Evolutionary conservation across 2,888 invertebrate genomes (phyloP), one percentile per base, ranked within the genome.

Genomic region (Ennomos quercinarius): DNA sequence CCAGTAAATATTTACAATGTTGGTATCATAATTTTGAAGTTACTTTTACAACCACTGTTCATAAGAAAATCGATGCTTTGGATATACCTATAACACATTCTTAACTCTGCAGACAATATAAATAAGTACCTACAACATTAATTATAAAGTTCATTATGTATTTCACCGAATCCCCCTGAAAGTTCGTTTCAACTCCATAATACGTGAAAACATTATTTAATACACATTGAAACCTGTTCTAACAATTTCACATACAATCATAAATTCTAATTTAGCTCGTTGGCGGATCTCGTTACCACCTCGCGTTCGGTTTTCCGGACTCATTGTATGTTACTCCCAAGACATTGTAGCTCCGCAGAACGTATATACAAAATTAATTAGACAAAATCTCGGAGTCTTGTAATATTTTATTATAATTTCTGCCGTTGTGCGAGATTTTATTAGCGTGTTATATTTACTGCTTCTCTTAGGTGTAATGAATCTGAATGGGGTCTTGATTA

Each of bases 391-490:
- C 79, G 81, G 78, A 82, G 74, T 86, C 89, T 84, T 84, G 87
- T 90, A 87, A 91, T 91, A 90, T 91, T 91, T 91, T 91, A 91
- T 89, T 91, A 92, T 90, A 89, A 91, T 89, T 89, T 89, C 84
- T 84, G 83, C 80, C 83, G 84, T 83, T 85, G 80, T 78, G 68
- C 73, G 78, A 84, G 85, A 83, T 89, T 91, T 91, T 91, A 91
- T 86, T 88, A 89, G 79, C 82, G 77, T 75, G 81, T 85, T 83
- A 84, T 90, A 91, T 91, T 91, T 89, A 91, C 91, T 87, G 82
- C 89, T 86, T 83, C 86, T 80, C 81, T 77, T 74, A 73, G 71
- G 81, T 83, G 77, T 86, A 84, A 85, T 84, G 86, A 81, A 87
- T 87, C 83, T 87, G 88, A 91, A 91, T 89, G 78, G 86, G 78